phyloP scores from a whole-genome alignment of 2,797 vertebrate genomes.

The Rhabdomys pumilio region DNA sequence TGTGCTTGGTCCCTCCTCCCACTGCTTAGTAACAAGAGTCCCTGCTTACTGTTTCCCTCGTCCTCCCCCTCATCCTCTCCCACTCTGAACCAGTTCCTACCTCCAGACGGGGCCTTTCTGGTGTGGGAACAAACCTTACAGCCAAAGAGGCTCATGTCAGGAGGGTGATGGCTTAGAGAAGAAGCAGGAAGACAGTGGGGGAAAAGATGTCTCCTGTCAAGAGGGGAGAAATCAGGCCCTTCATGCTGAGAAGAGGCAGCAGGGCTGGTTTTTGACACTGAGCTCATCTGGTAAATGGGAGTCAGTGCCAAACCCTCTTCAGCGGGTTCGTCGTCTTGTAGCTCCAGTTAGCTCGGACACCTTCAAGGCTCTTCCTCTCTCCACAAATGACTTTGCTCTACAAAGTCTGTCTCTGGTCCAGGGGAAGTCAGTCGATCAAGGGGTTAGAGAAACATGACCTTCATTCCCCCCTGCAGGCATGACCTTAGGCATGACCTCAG shows the following conservation, averaged over 20 bases:
- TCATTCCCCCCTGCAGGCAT: neutral
- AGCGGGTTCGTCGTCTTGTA: neutral
- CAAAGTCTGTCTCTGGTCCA: neutral
- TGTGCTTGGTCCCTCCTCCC: neutral
- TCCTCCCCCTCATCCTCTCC: too few relatives aligned
- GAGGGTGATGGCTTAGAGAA: neutral
- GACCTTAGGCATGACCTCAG: neutral
- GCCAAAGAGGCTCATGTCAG: neutral
- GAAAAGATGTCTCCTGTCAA: neutral
- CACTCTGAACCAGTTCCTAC: neutral
- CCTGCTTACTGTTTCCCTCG: neutral
- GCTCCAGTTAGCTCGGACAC: neutral
- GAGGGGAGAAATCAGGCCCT: neutral
- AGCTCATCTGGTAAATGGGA: slow-evolving; percentile 23
- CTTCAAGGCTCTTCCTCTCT: neutral
- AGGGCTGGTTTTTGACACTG: neutral
- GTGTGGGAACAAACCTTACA: neutral
- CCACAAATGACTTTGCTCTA: neutral
- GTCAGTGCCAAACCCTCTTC: neutral
- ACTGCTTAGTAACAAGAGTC: neutral
- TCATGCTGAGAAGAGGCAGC: neutral
- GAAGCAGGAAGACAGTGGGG: neutral
- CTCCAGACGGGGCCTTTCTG: neutral
- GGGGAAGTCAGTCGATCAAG: neutral
- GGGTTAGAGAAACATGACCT: neutral